These are phyloP conservation scores for Eremophila alpestris DNA, from an alignment of 2,797 vertebrate genomes.

Conservation along the genomic window DNA sequence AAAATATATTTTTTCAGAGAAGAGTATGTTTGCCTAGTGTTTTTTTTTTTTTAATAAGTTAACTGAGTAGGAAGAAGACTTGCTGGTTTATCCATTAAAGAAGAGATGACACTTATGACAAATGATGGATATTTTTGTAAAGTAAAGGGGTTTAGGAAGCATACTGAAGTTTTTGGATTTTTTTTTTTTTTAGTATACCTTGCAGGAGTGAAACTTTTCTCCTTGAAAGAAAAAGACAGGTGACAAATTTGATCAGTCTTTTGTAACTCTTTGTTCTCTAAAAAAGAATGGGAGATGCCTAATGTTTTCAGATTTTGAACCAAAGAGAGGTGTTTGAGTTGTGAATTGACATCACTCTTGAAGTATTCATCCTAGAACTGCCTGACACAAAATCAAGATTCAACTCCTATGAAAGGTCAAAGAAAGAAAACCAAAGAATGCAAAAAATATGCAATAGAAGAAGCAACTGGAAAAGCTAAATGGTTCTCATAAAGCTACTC, in stretches of 20 bases:
- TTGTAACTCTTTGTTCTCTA: constrained; percentile 28
- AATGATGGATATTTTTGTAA: constrained; percentile 40
- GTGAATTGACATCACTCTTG: neutral
- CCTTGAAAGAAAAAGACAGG: constrained; percentile 9
- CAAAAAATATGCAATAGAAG: neutral
- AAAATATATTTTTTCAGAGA: neutral
- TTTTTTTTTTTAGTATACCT: neutral
- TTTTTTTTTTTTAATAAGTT: neutral
- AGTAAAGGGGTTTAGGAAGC: constrained; percentile 18
- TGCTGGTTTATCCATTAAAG: neutral
- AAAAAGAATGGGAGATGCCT: constrained; percentile 6
- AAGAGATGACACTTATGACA: constrained; percentile 42
- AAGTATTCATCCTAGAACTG: neutral
- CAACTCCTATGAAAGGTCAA: neutral
- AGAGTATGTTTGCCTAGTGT: neutral
- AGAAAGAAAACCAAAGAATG: neutral
- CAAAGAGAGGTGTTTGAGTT: neutral
- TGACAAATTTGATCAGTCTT: constrained; percentile 57
- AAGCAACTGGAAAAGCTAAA: neutral
- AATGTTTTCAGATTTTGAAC: constrained; percentile 26
- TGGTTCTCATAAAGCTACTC: neutral
- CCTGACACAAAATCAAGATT: neutral
- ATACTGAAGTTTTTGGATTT: neutral
- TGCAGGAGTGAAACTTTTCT: constrained; percentile 3
- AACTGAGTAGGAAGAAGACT: neutral